Conservation (phyloP, 2,113 vertebrate species). For the Oceanites oceanicus region DNA sequence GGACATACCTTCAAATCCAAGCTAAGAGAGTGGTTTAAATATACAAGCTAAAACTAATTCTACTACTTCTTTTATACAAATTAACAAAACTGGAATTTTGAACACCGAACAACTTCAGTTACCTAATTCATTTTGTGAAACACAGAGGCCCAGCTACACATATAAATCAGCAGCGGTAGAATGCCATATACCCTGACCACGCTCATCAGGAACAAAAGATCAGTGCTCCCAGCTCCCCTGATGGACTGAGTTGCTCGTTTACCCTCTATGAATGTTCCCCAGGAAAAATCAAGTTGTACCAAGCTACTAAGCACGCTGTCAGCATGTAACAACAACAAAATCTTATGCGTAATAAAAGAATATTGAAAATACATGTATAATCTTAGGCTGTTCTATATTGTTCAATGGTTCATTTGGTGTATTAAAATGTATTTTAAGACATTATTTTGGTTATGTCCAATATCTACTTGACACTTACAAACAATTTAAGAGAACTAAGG, state of each 20-base stretch:
- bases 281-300: background rate
- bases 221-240: background rate
- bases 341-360: background rate
- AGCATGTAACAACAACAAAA: background rate
- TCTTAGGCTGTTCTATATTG: background rate
- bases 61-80: background rate
- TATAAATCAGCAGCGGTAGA: background rate
- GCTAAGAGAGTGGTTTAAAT: background rate
- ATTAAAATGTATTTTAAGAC: slow-evolving; percentile 6
- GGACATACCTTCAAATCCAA: background rate
- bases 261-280: background rate
- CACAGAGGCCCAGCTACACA: background rate
- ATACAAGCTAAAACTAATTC: background rate
- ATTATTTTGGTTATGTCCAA: background rate
- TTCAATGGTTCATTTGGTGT: background rate
- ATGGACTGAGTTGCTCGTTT: background rate
- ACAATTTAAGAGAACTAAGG: background rate
- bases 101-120: background rate
- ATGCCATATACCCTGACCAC: background rate
- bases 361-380: background rate
- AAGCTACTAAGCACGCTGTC: background rate
- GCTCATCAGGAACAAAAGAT: background rate
- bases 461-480: background rate
- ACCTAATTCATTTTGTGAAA: background rate
- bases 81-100: background rate